phyloP scores from a whole-genome alignment of 2,888 invertebrate genomes.

The Balanococcus diminutus region DNA sequence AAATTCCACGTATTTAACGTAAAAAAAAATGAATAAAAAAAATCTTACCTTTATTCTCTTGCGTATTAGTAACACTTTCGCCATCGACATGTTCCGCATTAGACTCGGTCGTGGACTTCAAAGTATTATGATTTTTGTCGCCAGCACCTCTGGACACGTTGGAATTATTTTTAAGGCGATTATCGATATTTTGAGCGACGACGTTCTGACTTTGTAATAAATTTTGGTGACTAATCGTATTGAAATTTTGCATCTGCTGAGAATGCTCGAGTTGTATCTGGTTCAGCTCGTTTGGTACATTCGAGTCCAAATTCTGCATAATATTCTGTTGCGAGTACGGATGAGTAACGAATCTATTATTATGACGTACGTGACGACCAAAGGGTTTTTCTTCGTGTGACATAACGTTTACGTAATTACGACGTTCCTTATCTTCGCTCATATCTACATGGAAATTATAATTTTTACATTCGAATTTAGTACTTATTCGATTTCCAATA shows the following conservation, averaged over 20 bases:
- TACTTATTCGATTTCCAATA: background rate
- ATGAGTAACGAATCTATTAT: conserved; percentile 17
- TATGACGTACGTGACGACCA: background rate
- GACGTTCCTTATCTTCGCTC: background rate
- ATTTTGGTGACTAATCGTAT: background rate
- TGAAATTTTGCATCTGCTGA: background rate
- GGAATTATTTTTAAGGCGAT: background rate
- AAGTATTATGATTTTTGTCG: background rate
- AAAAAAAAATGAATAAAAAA: background rate
- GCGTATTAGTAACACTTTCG: background rate
- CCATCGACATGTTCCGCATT: background rate
- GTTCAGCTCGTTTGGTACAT: background rate
- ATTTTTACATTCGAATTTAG: conserved; percentile 3
- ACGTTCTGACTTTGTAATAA: background rate
- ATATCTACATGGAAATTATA: conserved; percentile 16
- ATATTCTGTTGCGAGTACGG: conserved; percentile 27
- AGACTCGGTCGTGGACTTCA: background rate
- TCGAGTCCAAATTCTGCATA: background rate
- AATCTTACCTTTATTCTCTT: conserved; percentile 16
- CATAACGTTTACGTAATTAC: conserved; percentile 20
- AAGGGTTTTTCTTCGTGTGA: conserved; percentile 34
- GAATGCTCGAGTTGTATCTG: conserved; percentile 19
- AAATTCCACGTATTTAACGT: background rate
- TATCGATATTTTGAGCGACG: background rate
- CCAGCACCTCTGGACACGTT: background rate